A percentile compares a stretch with the other conserved stretches of the same genome.
These are phyloP conservation scores for Typhlichthys subterraneus DNA, from an alignment of 2,797 vertebrate genomes.

Conservation along the genomic window DNA sequence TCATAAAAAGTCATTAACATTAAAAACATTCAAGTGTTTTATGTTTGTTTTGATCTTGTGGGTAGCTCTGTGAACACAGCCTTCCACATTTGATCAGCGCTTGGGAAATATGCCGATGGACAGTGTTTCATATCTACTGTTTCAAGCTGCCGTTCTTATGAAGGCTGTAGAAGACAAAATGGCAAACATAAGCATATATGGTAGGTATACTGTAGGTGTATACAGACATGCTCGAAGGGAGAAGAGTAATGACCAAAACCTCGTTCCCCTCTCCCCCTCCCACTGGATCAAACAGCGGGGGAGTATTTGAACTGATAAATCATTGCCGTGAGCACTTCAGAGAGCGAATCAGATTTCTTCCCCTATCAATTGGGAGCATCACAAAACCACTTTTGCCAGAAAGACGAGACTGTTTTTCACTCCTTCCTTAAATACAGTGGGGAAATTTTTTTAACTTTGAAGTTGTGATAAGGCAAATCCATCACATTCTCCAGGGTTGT, in stretches of 20 bases:
- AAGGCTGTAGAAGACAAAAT: constrained; percentile 70
- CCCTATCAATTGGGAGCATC: constrained; percentile 46
- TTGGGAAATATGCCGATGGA: constrained; percentile 61
- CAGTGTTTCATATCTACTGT: constrained; percentile 62
- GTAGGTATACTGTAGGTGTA: constrained; percentile 33
- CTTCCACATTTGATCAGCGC: constrained; percentile 57
- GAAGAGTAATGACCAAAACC: constrained; percentile 52
- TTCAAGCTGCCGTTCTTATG: constrained; percentile 55
- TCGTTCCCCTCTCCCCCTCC: constrained; percentile 11
- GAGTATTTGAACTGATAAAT: constrained; percentile 71
- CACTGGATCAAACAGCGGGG: constrained; percentile 70
- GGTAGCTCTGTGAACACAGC: constrained; percentile 1
- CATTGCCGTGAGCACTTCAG: constrained; percentile 67
- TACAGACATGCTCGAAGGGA: constrained; percentile 64
- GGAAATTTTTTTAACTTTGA: constrained; percentile 64
- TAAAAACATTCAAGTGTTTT: constrained; percentile 1
- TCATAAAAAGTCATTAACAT: neutral
- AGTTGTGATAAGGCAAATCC: constrained; percentile 66
- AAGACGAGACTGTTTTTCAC: constrained; percentile 48
- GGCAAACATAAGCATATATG: constrained; percentile 58
- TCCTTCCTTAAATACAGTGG: constrained; percentile 42
- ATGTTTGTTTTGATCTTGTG: too few species aligned
- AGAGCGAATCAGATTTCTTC: constrained; percentile 48
- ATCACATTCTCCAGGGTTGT: constrained; percentile 48
- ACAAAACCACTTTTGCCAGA: constrained; percentile 56